Evolutionary conservation across 1,140 invertebrate species (phyloP).

Genomic region (Eufriesea mexicana): DNA sequence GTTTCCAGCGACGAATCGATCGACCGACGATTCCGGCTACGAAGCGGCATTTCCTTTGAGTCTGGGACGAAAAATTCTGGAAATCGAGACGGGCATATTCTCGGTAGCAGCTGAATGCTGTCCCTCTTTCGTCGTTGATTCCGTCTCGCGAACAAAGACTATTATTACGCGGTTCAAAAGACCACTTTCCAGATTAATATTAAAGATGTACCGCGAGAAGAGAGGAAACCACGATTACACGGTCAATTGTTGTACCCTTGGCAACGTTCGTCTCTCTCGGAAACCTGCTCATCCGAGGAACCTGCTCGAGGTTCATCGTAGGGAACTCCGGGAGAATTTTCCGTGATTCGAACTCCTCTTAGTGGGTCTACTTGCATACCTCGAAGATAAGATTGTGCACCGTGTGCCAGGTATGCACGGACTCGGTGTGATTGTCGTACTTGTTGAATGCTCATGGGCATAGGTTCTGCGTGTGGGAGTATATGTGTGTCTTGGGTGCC

Average conservation of each 20-base stretch:
- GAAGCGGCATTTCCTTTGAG: background rate
- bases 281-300: background rate
- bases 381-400: background rate
- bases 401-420: background rate
- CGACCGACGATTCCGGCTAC: constrained; percentile 8
- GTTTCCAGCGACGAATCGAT: constrained; percentile 39
- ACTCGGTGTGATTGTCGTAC: background rate
- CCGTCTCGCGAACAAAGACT: constrained; percentile 37
- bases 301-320: background rate
- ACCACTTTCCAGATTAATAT: constrained; percentile 65
- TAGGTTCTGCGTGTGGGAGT: too few relatives aligned
- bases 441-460: background rate
- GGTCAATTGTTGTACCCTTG: constrained; percentile 24
- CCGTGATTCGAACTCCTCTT: background rate
- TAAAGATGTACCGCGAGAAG: constrained; percentile 49
- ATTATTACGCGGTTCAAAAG: constrained; percentile 57
- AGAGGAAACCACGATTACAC: constrained; percentile 29
- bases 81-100: constrained; percentile 19
- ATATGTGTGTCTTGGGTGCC: too few relatives aligned
- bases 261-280: background rate
- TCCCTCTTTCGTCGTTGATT: constrained; percentile 4
- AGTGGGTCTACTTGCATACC: too few relatives aligned
- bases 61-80: constrained; percentile 14
- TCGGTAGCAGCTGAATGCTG: constrained; percentile 11
- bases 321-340: background rate